These are phyloP conservation scores for Phyllostomus discolor DNA, from an alignment of 2,113 vertebrate species.

Conservation along the genomic window DNA sequence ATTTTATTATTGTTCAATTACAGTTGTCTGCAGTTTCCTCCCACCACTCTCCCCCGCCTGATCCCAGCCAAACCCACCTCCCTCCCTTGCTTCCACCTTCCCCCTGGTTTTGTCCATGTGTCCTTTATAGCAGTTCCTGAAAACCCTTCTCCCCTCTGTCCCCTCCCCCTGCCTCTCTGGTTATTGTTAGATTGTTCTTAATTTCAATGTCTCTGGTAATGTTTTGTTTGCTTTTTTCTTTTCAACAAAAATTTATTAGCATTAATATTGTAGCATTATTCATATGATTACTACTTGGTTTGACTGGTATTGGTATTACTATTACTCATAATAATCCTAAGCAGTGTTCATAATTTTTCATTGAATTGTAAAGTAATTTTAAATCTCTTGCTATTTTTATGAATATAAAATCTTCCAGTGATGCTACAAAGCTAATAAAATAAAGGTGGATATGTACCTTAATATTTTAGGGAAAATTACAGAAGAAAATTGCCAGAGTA, in stretches of 20 bases:
- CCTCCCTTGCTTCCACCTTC: no score
- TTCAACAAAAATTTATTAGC: neutral
- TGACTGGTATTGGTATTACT: neutral
- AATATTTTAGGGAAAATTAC: neutral
- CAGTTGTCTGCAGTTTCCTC: no score
- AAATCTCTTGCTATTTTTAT: neutral
- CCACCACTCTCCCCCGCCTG: no score
- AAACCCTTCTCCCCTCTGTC: no score
- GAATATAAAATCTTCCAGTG: neutral
- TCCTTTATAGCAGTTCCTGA: no score
- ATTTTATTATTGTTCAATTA: no score
- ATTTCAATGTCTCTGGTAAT: no score
- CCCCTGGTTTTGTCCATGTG: no score
- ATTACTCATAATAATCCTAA: neutral
- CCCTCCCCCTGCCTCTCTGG: no score
- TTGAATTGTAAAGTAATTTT: neutral
- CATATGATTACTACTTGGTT: neutral
- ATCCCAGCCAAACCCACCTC: no score
- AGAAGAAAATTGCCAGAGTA: neutral
- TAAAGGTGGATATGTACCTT: neutral
- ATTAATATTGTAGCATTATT: neutral
- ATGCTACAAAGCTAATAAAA: neutral
- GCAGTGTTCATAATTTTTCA: neutral
- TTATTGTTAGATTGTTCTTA: no score
- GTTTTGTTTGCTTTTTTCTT: no score